Evolutionary conservation across 2,888 invertebrate genomes (phyloP).

Genomic region (Catocala nupta): DNA sequence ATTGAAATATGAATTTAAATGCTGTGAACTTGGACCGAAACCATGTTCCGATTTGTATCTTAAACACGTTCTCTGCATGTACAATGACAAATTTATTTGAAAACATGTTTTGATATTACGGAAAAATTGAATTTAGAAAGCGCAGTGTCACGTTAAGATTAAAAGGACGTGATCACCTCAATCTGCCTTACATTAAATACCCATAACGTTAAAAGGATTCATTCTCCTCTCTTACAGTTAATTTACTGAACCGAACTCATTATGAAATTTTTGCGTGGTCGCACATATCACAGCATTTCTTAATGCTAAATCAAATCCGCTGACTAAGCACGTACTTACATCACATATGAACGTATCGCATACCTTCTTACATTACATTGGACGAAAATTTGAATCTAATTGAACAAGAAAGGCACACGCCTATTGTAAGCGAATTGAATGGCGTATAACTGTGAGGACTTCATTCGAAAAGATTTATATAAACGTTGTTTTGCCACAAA

Average conservation of each 20-base stretch:
- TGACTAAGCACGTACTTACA: constrained; percentile 11
- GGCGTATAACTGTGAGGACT: constrained; percentile 28
- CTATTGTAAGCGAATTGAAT: constrained; percentile 58
- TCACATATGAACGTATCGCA: constrained; percentile 27
- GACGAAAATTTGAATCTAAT: constrained; percentile 54
- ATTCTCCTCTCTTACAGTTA: not conserved
- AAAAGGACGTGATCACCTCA: not conserved
- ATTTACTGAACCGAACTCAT: not conserved
- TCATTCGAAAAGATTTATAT: constrained; percentile 55
- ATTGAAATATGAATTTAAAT: constrained; percentile 6
- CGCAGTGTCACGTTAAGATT: not conserved
- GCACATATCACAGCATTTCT: not conserved
- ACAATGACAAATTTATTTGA: not conserved
- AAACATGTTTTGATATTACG: not conserved
- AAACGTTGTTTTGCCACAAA: constrained; percentile 61
- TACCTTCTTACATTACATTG: constrained; percentile 36
- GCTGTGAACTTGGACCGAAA: not conserved
- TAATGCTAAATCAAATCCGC: not conserved
- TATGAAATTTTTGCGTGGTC: constrained; percentile 5
- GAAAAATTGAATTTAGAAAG: not conserved
- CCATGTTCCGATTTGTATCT: not conserved
- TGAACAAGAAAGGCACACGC: constrained; percentile 57
- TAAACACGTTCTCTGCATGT: not conserved
- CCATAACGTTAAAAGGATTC: not conserved
- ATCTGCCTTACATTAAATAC: constrained; percentile 4